These are phyloP conservation scores for Branchellion lobata DNA, from an alignment of 2,888 invertebrate species.

Conservation along the genomic window DNA sequence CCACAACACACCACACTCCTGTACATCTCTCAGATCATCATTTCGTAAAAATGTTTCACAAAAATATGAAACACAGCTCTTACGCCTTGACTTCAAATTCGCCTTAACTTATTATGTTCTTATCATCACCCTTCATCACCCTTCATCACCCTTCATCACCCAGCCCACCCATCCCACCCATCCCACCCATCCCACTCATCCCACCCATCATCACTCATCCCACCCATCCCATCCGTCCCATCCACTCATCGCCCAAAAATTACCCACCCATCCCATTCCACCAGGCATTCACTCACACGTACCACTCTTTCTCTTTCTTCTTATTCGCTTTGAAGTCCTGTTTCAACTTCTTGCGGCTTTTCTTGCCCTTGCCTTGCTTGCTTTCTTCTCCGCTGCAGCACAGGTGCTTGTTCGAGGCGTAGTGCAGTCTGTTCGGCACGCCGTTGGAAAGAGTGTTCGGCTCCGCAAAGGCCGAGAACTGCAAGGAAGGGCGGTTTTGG, in stretches of 20 bases:
- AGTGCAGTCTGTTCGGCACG: not conserved
- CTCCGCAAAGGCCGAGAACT: too few relatives aligned
- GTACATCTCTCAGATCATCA: too few relatives aligned
- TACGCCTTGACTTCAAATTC: too few relatives aligned
- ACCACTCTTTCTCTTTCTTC: constrained; percentile 38
- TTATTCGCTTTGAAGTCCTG: not conserved
- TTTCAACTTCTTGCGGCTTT: not conserved
- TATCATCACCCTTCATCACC: too few relatives aligned
- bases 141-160: too few relatives aligned
- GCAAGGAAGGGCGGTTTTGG: not conserved
- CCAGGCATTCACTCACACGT: constrained; percentile 34
- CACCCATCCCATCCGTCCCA: not conserved
- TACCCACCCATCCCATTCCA: not conserved
- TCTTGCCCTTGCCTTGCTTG: constrained; percentile 8
- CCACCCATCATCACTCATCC: not conserved
- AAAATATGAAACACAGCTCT: too few relatives aligned
- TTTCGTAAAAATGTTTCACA: too few relatives aligned
- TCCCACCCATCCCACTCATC: not conserved
- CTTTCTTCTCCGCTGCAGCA: not conserved
- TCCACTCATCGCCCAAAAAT: not conserved
- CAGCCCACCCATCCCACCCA: not conserved
- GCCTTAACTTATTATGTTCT: too few relatives aligned
- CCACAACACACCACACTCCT: too few relatives aligned
- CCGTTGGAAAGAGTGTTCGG: not conserved
- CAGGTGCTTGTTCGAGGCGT: not conserved